Conservation (phyloP, 2,888 invertebrate genomes). For the Seira ritae region DNA sequence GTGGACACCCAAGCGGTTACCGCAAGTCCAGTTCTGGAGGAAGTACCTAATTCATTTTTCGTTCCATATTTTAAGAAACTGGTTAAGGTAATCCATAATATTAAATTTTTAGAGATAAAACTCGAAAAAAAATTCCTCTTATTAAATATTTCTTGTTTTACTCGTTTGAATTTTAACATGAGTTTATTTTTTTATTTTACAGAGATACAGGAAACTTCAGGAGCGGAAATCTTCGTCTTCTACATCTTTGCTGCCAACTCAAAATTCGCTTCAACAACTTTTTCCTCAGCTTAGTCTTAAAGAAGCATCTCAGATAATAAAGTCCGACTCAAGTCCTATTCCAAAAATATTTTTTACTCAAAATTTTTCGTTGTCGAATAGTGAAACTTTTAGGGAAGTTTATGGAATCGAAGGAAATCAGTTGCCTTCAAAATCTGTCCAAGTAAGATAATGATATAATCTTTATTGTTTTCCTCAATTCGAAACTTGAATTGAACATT, state of each 20-base stretch:
- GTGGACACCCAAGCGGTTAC: constrained; percentile 86
- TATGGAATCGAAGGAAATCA: constrained; percentile 82
- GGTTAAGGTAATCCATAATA: constrained; percentile 74
- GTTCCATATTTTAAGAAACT: constrained; percentile 89
- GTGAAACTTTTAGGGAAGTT: constrained; percentile 88
- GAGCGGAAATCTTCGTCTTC: constrained; percentile 68
- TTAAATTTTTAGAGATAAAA: not conserved
- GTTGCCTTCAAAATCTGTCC: constrained; percentile 69
- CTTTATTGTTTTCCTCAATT: not conserved
- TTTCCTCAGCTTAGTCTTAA: constrained; percentile 70
- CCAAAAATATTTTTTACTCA: constrained; percentile 91
- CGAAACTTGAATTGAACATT: not conserved
- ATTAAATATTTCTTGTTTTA: constrained; percentile 8
- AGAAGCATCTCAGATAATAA: constrained; percentile 67
- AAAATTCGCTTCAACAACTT: constrained; percentile 65
- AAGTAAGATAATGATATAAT: constrained; percentile 51
- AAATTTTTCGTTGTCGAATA: constrained; percentile 86
- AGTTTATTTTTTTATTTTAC: constrained; percentile 10
- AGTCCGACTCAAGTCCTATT: constrained; percentile 79
- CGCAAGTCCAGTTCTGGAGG: constrained; percentile 85
- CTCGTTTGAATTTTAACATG: not conserved
- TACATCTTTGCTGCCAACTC: constrained; percentile 36
- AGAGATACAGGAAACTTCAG: constrained; percentile 70
- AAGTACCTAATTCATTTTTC: constrained; percentile 89
- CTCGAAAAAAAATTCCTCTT: not conserved